Evolutionary conservation across 2,888 invertebrate species (phyloP).

Genomic region (Melikaiella ostensackeni): DNA sequence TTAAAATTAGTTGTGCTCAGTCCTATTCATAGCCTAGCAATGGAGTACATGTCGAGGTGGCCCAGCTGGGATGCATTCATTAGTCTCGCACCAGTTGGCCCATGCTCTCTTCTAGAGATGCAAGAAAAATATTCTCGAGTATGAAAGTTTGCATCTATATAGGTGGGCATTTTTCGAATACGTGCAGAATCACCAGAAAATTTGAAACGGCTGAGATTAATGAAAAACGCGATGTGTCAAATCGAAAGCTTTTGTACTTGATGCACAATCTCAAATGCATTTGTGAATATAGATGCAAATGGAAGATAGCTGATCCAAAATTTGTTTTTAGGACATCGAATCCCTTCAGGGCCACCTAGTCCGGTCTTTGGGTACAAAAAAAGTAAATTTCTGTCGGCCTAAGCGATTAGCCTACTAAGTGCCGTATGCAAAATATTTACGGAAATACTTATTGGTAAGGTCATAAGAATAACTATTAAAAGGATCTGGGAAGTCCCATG

Average conservation of each 20-base stretch:
- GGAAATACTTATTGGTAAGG: too few relatives aligned
- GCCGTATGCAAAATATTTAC: too few relatives aligned
- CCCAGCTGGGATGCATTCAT: not conserved
- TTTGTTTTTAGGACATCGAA: too few relatives aligned
- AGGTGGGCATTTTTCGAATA: not conserved
- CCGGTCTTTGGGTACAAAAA: too few relatives aligned
- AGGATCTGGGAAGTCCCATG: too few relatives aligned
- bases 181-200: not conserved
- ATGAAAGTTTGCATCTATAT: not conserved
- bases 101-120: not conserved
- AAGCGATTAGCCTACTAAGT: too few relatives aligned
- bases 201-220: not conserved
- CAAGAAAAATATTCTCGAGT: not conserved
- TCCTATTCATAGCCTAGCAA: not conserved
- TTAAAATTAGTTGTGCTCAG: not conserved
- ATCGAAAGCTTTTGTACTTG: not conserved
- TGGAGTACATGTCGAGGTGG: slow-evolving; percentile 3
- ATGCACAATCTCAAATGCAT: not conserved
- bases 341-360: too few relatives aligned
- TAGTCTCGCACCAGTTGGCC: slow-evolving; percentile 5
- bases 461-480: too few relatives aligned
- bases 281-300: not conserved
- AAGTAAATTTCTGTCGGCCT: too few relatives aligned
- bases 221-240: not conserved
- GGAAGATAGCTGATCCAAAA: not conserved